A percentile compares a stretch with the other conserved stretches of the same genome.
Conservation (phyloP, 2,113 vertebrate genomes). For the Ophiodon elongatus region DNA sequence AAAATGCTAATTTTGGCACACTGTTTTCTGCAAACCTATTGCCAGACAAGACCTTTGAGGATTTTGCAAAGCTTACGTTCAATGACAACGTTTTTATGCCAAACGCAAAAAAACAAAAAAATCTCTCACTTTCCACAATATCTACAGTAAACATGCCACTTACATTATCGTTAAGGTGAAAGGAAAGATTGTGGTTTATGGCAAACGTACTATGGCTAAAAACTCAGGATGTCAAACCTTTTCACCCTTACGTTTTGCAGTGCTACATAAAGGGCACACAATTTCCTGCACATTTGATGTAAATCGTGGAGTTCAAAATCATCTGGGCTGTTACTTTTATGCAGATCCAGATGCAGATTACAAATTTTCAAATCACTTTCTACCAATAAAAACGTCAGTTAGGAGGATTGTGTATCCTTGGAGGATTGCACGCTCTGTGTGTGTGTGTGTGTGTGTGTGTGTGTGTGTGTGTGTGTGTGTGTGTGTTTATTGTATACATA, state of each 20-base stretch:
- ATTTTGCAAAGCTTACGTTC: background rate
- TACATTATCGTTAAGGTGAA: background rate
- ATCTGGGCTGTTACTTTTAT: background rate
- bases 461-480: conserved; percentile 6
- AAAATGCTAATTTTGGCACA: background rate
- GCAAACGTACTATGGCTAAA: background rate
- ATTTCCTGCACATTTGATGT: background rate
- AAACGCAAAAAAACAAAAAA: background rate
- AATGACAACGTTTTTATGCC: background rate
- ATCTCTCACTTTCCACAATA: background rate
- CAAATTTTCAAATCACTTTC: background rate
- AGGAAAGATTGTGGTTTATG: background rate
- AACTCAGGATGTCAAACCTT: background rate
- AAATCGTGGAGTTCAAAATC: background rate
- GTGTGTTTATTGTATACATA: conserved; percentile 74
- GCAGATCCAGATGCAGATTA: background rate
- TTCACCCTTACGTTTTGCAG: background rate
- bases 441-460: background rate
- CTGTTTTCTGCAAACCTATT: background rate
- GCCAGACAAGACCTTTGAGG: background rate
- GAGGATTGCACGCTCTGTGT: background rate
- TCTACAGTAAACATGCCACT: background rate
- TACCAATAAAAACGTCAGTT: background rate
- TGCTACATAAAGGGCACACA: no score
- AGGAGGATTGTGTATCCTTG: background rate